Evolutionary conservation across 2,888 invertebrate genomes (phyloP).

Genomic region (Pheosia gnoma): DNA sequence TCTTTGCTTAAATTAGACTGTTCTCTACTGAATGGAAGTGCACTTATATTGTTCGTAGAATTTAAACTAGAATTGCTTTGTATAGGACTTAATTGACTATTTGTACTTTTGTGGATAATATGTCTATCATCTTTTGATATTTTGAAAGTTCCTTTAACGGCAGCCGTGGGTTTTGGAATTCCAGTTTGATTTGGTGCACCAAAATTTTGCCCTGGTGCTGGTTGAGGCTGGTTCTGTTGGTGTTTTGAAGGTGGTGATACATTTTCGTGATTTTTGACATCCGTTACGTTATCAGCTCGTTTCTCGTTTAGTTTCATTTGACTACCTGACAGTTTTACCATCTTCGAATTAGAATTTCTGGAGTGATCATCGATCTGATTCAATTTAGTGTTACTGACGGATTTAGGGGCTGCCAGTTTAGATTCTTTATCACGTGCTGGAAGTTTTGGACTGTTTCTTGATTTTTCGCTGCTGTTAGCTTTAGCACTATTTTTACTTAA

Average conservation of each 20-base stretch:
- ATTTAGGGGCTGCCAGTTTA: conserved; percentile 81
- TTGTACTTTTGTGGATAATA: conserved; percentile 81
- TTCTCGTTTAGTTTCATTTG: conserved; percentile 73
- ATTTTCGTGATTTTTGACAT: conserved; percentile 56
- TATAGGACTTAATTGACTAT: conserved; percentile 83
- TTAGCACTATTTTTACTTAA: conserved; percentile 67
- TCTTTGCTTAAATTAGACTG: conserved; percentile 81
- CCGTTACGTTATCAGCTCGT: conserved; percentile 53
- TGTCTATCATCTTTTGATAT: conserved; percentile 84
- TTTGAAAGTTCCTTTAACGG: conserved; percentile 95
- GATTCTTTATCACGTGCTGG: conserved; percentile 77
- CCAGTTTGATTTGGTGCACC: conserved; percentile 80
- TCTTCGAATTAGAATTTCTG: conserved; percentile 69
- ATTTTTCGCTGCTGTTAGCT: conserved; percentile 70
- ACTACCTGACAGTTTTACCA: conserved; percentile 77
- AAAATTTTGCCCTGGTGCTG: conserved; percentile 73
- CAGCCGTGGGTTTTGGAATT: conserved; percentile 95
- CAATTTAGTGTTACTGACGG: conserved; percentile 76
- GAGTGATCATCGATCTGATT: conserved; percentile 77
- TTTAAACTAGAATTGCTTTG: conserved; percentile 84
- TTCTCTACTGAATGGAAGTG: conserved; percentile 78
- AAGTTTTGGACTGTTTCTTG: conserved; percentile 76
- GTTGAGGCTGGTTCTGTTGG: conserved; percentile 52
- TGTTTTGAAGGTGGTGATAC: conserved; percentile 46
- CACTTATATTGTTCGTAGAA: conserved; percentile 79